These are phyloP conservation scores for Caenorhabditis remanei DNA, from an alignment of 1,140 invertebrate species.

Conservation along the genomic window DNA sequence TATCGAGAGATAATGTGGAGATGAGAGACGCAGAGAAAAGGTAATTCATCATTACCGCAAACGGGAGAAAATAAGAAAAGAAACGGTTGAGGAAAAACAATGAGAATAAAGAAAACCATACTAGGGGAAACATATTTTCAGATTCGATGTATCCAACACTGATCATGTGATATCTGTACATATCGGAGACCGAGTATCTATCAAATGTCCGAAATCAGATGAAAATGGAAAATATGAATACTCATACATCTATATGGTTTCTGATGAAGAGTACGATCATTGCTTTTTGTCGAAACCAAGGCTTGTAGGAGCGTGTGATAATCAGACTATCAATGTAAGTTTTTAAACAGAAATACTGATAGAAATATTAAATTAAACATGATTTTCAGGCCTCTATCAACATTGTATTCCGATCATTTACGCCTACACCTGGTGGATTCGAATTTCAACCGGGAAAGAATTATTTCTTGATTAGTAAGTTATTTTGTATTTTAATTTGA, in stretches of 20 bases:
- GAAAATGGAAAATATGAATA: constrained; percentile 47
- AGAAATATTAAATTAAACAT: not conserved
- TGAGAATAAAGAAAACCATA: not conserved
- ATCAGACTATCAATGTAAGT: constrained; percentile 40
- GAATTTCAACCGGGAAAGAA: constrained; percentile 58
- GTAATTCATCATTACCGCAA: constrained; percentile 18
- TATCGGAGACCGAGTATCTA: constrained; percentile 61
- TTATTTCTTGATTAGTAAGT: constrained; percentile 63
- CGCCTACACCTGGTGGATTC: constrained; percentile 63
- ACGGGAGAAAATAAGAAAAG: not conserved
- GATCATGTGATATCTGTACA: constrained; percentile 60
- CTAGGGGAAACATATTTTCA: constrained; percentile 31
- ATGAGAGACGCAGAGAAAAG: constrained; percentile 1
- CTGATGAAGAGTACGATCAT: constrained; percentile 60
- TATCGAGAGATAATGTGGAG: not conserved
- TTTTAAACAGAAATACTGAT: not conserved
- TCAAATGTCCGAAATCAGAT: constrained; percentile 57
- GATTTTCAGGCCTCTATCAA: constrained; percentile 54
- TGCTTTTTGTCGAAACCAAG: constrained; percentile 51
- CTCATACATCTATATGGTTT: constrained; percentile 61
- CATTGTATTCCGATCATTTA: constrained; percentile 61
- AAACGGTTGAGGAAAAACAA: not conserved
- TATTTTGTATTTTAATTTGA: too few species aligned
- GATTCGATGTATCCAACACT: constrained; percentile 64
- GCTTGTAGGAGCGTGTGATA: constrained; percentile 56